Evolutionary conservation across 2,113 vertebrate genomes (phyloP).

Genomic region (Varanus salvator): DNA sequence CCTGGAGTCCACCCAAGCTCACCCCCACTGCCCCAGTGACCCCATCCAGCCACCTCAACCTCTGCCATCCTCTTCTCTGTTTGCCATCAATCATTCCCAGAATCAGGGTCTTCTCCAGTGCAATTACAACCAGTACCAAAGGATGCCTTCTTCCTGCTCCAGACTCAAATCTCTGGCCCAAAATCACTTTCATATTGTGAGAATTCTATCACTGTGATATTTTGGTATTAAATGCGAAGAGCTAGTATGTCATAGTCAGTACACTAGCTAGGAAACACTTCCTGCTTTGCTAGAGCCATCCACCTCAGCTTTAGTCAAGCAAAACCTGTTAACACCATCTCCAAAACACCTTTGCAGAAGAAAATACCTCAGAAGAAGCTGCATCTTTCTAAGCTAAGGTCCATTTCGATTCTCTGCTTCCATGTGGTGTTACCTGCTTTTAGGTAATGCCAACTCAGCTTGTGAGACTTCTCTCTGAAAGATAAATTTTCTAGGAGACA

Average conservation of each 20-base stretch:
- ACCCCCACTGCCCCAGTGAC: too few species aligned
- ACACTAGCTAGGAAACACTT: background rate
- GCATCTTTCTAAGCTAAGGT: background rate
- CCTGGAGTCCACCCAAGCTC: too few species aligned
- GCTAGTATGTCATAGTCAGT: background rate
- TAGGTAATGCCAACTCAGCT: too few species aligned
- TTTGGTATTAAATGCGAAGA: background rate
- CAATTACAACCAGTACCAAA: background rate
- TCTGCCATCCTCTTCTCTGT: too few species aligned
- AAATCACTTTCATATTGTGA: background rate
- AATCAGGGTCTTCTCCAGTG: background rate
- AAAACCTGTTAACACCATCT: too few species aligned
- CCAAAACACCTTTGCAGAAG: background rate
- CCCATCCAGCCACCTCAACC: too few species aligned
- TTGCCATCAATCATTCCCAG: too few species aligned
- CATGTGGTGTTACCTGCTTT: too few species aligned
- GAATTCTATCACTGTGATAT: background rate
- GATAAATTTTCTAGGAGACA: background rate
- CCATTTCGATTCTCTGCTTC: background rate
- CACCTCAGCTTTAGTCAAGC: background rate
- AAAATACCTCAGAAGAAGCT: background rate
- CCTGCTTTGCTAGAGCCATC: background rate
- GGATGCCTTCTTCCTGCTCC: background rate
- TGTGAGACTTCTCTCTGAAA: background rate
- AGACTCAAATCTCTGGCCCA: background rate